These are phyloP conservation scores for Arothron firmamentum DNA, from an alignment of 2,113 vertebrate species.

Conservation along the genomic window DNA sequence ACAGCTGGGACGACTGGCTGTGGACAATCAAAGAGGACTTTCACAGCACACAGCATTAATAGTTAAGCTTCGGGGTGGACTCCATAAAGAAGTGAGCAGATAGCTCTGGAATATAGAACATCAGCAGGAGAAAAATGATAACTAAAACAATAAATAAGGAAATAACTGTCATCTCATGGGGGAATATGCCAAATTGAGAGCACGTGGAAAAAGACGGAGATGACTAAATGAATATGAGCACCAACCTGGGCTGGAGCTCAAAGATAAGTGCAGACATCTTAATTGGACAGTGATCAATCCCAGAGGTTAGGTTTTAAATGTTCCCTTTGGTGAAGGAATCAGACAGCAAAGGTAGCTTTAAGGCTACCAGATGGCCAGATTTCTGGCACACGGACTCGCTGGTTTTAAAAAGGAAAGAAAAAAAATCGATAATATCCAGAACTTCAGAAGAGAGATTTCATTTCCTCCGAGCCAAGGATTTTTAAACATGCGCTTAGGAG, in stretches of 20 bases:
- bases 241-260: slow-evolving; percentile 8
- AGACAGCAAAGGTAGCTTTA: slow-evolving; percentile 33
- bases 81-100: background rate
- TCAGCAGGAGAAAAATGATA: slow-evolving; percentile 19
- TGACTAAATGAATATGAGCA: slow-evolving; percentile 43
- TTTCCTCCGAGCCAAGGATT: slow-evolving; percentile 31
- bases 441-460: slow-evolving; percentile 50
- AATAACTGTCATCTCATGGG: slow-evolving; percentile 5
- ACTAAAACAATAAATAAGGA: slow-evolving; percentile 13
- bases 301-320: slow-evolving; percentile 35
- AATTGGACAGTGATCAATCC: slow-evolving; percentile 46
- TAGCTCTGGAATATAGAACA: slow-evolving; percentile 1
- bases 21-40: slow-evolving; percentile 4
- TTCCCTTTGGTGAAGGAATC: slow-evolving; percentile 42
- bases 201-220: slow-evolving; percentile 13
- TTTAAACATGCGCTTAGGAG: slow-evolving; percentile 42
- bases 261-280: slow-evolving; percentile 44
- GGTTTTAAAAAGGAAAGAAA: slow-evolving; percentile 35
- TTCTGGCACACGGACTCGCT: slow-evolving; percentile 9
- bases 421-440: slow-evolving; percentile 27
- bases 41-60: background rate
- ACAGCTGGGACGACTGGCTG: slow-evolving; percentile 21
- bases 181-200: background rate
- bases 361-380: slow-evolving; percentile 23
- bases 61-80: background rate